phyloP scores from a whole-genome alignment of 2,888 invertebrate species.

The Lepidochrysops patricia region DNA sequence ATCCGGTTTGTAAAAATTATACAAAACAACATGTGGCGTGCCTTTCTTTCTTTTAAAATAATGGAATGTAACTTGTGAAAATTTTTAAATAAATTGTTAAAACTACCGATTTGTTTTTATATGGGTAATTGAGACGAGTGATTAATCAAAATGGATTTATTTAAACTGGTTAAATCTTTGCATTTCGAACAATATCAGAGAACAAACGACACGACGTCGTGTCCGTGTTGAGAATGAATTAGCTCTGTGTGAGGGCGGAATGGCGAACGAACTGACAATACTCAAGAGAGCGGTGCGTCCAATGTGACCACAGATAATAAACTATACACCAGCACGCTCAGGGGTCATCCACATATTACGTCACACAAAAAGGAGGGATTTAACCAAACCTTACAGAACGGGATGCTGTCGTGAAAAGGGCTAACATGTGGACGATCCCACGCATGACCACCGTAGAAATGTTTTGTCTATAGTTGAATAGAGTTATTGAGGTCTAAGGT shows the following conservation, averaged over 20 bases:
- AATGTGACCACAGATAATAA: neutral
- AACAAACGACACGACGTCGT: slow-evolving; percentile 36
- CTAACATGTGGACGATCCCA: too few species aligned
- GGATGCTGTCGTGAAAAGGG: too few species aligned
- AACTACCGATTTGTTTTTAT: neutral
- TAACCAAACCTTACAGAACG: too few species aligned
- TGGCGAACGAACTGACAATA: neutral
- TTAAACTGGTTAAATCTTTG: slow-evolving; percentile 47
- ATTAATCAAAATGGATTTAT: slow-evolving; percentile 47
- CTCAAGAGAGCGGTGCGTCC: neutral
- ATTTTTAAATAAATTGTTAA: neutral
- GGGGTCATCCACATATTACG: too few species aligned
- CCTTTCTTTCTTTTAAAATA: neutral
- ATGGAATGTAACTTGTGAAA: slow-evolving; percentile 8
- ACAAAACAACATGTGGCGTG: neutral
- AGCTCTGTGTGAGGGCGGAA: slow-evolving; percentile 42
- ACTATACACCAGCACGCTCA: too few species aligned
- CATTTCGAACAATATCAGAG: slow-evolving; percentile 46
- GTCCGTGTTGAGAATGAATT: slow-evolving; percentile 32
- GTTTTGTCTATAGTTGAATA: too few species aligned
- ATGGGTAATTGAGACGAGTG: slow-evolving; percentile 36
- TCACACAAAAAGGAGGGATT: too few species aligned
- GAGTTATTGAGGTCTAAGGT: too few species aligned
- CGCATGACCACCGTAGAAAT: too few species aligned
- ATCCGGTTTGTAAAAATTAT: slow-evolving; percentile 1